These are phyloP conservation scores for Tubiluchus corallicola DNA, from an alignment of 2,888 invertebrate species.

Conservation along the genomic window DNA sequence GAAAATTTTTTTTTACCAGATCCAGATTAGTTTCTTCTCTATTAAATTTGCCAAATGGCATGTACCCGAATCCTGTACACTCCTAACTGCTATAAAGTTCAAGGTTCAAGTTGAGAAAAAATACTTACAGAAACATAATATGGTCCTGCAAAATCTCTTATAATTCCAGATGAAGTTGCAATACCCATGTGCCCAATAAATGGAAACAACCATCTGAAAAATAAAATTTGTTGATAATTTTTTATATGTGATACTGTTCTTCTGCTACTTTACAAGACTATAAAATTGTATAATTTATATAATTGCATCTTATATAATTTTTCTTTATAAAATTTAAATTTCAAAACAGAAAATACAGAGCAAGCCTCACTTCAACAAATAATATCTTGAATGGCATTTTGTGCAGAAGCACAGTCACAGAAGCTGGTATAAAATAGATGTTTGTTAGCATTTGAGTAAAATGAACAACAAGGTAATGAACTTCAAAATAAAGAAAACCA, in stretches of 20 bases:
- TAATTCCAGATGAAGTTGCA: slow-evolving; percentile 61
- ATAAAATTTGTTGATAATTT: slow-evolving; percentile 6
- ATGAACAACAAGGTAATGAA: too few species aligned
- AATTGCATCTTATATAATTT: too few species aligned
- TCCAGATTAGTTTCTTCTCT: slow-evolving; percentile 34
- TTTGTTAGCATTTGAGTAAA: too few species aligned
- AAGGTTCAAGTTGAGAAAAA: background rate
- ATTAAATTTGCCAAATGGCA: slow-evolving; percentile 74
- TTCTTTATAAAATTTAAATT: too few species aligned
- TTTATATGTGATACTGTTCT: background rate
- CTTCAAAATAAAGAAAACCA: too few species aligned
- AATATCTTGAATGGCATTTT: too few species aligned
- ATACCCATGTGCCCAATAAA: slow-evolving; percentile 98
- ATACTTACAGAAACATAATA: slow-evolving; percentile 57
- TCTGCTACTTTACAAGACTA: too few species aligned
- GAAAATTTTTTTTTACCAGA: background rate
- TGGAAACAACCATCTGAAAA: slow-evolving; percentile 74
- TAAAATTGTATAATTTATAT: too few species aligned
- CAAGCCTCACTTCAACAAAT: too few species aligned
- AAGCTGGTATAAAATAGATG: too few species aligned
- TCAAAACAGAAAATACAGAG: too few species aligned
- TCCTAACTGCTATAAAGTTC: background rate
- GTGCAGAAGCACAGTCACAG: too few species aligned
- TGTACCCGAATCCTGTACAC: slow-evolving; percentile 49
- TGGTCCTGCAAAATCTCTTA: slow-evolving; percentile 92